Conservation (phyloP, 2,888 invertebrate genomes). For the Copidosoma aretas region DNA sequence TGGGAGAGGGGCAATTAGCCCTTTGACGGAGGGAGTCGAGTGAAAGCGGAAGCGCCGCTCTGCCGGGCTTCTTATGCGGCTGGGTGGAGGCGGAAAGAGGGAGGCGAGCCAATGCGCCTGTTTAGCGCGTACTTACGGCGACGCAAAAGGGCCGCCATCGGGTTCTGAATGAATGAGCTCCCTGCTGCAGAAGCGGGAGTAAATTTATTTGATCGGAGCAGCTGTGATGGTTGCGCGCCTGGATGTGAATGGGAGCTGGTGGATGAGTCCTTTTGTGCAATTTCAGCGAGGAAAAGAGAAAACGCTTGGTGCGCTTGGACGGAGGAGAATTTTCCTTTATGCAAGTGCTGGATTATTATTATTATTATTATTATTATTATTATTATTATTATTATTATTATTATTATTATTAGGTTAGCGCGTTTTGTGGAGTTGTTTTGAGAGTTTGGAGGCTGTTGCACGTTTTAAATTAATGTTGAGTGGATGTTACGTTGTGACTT, state of each 20-base stretch:
- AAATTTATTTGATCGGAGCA: conserved; percentile 23
- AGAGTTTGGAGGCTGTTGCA: too few relatives aligned
- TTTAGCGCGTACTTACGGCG: conserved; percentile 6
- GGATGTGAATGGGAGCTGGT: conserved; percentile 1
- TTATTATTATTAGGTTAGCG: too few relatives aligned
- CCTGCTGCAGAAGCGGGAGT: neutral
- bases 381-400: too few relatives aligned
- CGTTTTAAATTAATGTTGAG: too few relatives aligned
- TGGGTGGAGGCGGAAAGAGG: too few relatives aligned
- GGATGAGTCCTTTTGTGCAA: conserved; percentile 22
- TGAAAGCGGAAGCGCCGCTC: conserved; percentile 32
- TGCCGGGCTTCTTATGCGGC: conserved; percentile 19
- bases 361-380: too few relatives aligned
- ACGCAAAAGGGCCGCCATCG: conserved; percentile 18
- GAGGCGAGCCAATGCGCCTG: conserved; percentile 6
- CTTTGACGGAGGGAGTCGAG: conserved; percentile 33
- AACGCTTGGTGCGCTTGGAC: too few relatives aligned
- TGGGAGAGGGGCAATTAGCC: conserved; percentile 34
- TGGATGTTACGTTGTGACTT: too few relatives aligned
- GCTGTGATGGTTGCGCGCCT: too few relatives aligned
- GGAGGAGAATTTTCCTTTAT: too few relatives aligned
- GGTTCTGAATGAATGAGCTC: conserved; percentile 23
- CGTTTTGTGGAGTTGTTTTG: too few relatives aligned
- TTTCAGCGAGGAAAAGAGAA: neutral
- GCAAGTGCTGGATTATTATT: too few relatives aligned